These are phyloP conservation scores for Melanotaenia duboulayi DNA, from an alignment of 2,113 vertebrate genomes.

Conservation along the genomic window DNA sequence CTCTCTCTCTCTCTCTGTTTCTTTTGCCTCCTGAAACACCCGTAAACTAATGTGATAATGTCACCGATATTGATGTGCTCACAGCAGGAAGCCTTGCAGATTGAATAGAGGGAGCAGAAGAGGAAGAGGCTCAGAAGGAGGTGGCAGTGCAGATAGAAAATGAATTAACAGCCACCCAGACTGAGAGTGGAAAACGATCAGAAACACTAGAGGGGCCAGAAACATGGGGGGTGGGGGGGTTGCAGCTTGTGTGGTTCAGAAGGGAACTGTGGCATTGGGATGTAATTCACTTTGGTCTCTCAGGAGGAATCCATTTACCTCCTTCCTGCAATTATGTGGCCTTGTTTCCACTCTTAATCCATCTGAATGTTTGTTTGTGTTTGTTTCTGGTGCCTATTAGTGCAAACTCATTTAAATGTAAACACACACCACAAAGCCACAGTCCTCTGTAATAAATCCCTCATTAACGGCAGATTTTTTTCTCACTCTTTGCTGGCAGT, in stretches of 20 bases:
- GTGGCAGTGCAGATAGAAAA: constrained; percentile 12
- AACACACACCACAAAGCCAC: constrained; percentile 29
- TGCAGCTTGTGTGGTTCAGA: constrained; percentile 43
- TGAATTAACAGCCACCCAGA: constrained; percentile 26
- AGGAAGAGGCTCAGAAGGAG: constrained; percentile 2
- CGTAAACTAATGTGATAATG: constrained; percentile 21
- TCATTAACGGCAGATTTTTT: constrained; percentile 53
- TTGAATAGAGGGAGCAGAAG: constrained; percentile 19
- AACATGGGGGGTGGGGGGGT: neutral
- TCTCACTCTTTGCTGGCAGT: constrained; percentile 18
- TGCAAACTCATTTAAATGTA: constrained; percentile 18
- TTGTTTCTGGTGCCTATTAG: constrained; percentile 53
- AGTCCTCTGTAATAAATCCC: constrained; percentile 63
- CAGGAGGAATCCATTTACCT: constrained; percentile 62
- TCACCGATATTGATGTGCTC: constrained; percentile 41
- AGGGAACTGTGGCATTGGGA: constrained; percentile 42
- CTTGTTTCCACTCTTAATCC: constrained; percentile 63
- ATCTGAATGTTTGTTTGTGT: constrained; percentile 69
- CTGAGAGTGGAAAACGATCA: constrained; percentile 2
- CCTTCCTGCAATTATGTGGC: constrained; percentile 67
- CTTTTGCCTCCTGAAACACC: constrained; percentile 16
- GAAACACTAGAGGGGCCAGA: constrained; percentile 13
- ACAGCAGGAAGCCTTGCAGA: constrained; percentile 9
- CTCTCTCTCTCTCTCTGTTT: neutral
- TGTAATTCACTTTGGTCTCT: constrained; percentile 64